Evolutionary conservation across 2,113 vertebrate genomes (phyloP).

Genomic region (Otis tarda): DNA sequence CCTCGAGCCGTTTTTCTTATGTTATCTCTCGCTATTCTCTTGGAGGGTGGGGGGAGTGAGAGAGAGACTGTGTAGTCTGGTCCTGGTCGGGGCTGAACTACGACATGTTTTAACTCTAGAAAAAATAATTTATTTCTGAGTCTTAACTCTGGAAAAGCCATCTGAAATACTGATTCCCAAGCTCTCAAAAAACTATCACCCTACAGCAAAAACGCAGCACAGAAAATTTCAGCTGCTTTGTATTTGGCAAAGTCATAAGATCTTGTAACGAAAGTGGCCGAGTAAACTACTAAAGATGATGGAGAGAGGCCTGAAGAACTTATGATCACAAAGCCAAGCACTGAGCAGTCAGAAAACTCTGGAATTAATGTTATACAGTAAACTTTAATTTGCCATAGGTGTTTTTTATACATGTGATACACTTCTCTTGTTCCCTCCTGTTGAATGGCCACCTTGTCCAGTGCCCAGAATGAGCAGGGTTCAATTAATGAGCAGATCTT

Average conservation of each 20-base stretch:
- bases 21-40: too few relatives aligned
- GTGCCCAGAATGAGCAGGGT: not conserved
- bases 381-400: not conserved
- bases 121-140: not conserved
- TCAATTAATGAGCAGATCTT: not conserved
- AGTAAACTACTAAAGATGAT: accelerated
- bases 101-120: not conserved
- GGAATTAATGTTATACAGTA: not conserved
- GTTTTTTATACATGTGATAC: not conserved
- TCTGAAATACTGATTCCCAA: not conserved
- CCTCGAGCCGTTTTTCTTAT: too few relatives aligned
- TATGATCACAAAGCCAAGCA: accelerated
- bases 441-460: not conserved
- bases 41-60: too few relatives aligned
- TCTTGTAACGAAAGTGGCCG: accelerated
- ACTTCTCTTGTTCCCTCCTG: not conserved
- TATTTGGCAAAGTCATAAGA: not conserved
- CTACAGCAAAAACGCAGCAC: not conserved
- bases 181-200: not conserved
- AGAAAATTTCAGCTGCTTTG: not conserved
- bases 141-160: not conserved
- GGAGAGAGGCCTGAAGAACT: not conserved
- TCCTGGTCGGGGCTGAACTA: too few relatives aligned
- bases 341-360: not conserved
- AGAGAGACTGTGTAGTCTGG: too few relatives aligned